A percentile compares a stretch with the other conserved stretches of the same genome.
These are phyloP conservation scores for Glossosoma conforme DNA, from an alignment of 1,140 invertebrate species.

Conservation along the genomic window DNA sequence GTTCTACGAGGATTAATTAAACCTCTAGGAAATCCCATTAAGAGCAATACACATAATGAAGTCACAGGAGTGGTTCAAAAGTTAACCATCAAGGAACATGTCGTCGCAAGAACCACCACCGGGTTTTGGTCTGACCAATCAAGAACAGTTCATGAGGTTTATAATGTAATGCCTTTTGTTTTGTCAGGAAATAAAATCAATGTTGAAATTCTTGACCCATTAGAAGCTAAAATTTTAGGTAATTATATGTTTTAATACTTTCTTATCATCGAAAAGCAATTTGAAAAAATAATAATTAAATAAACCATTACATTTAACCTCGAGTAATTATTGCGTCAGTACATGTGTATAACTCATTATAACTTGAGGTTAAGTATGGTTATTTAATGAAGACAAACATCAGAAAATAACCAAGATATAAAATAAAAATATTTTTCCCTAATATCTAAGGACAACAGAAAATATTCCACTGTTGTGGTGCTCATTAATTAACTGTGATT, in stretches of 20 bases:
- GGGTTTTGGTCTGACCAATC: conserved; percentile 78
- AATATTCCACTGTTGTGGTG: too few relatives aligned
- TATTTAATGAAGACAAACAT: too few relatives aligned
- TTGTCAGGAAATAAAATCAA: conserved; percentile 55
- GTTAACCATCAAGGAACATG: conserved; percentile 69
- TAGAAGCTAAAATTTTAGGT: conserved; percentile 67
- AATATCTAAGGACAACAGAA: too few relatives aligned
- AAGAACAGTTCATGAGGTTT: conserved; percentile 65
- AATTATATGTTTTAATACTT: conserved; percentile 13
- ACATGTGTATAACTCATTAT: too few relatives aligned
- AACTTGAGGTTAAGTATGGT: too few relatives aligned
- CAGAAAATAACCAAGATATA: too few relatives aligned
- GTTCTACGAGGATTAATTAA: conserved; percentile 66
- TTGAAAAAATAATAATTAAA: too few relatives aligned
- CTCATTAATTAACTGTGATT: too few relatives aligned
- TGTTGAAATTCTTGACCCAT: conserved; percentile 67
- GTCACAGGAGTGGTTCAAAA: conserved; percentile 68
- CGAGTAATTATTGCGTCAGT: too few relatives aligned
- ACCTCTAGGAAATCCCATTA: conserved; percentile 65
- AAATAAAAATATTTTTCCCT: too few relatives aligned
- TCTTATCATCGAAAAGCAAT: too few relatives aligned
- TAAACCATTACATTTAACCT: too few relatives aligned
- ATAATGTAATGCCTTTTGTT: conserved; percentile 69
- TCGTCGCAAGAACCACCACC: conserved; percentile 64
- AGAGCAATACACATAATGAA: conserved; percentile 61